Base-by-base conservation (phyloP, 2,113 vertebrate genomes). In the Melospiza georgiana region DNA sequence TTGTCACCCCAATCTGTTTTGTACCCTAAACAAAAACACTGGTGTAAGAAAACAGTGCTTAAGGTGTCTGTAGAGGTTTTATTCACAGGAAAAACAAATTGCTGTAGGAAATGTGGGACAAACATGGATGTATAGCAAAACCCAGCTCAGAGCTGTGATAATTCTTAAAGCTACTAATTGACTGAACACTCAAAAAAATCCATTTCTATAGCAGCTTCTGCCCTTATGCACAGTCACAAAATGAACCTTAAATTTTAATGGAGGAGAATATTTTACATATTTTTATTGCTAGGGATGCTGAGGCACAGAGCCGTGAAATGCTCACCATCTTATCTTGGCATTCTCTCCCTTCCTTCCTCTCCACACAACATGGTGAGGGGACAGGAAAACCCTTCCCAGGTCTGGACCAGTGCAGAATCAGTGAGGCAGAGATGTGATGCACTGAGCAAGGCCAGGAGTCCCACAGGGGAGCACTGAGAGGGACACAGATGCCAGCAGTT, bases 81-180 rank as follows among this genome's bases (percentile, higher is more conserved):
- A 46, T 17, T 52, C 31, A 44, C 41, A 20, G 49, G 27, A 30
- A 83, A 68, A 48, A 6, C 39, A 61, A 49, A 10, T 5, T 73
- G 19, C 13, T 43, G 23, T 15, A 73, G 41, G 49, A 91, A 63
- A 46, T 25, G 5, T 49, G 18, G 35, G 25, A 37, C 4, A 23
- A 37, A 39, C 15, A 24, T 0, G 4, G 2, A 27, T 8, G 1
- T 24, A 9, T 15, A 54, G 6, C 5, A 14, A 75, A 79, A 39
- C 18, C 6, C 17, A 49, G 25, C 15, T 75, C 61, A 61, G 49
- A 82, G 18, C 5, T 49, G 15, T 27, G 12, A 23, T 31, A 54
- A 73, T 28, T 76, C 66, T 85, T 59, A n/a, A 87, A 79, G 44
- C 0, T 1, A 72, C 8, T 63, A 33, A 49, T 72, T 68, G 81